Evolutionary conservation across 2,113 vertebrate species (phyloP), one percentile per base, ranked within the genome.

Genomic region (Passer domesticus): DNA sequence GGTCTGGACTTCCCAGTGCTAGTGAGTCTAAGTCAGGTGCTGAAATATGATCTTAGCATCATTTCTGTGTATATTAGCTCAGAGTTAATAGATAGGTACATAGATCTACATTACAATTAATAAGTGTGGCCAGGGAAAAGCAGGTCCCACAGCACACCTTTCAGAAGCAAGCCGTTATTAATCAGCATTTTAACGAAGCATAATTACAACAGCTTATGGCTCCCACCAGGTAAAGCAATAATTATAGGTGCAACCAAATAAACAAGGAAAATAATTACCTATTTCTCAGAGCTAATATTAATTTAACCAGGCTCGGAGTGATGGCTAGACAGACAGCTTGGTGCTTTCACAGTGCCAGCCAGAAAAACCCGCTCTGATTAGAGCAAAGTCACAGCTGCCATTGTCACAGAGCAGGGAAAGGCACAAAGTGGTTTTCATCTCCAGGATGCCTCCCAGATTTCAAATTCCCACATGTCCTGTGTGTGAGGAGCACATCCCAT

Each of bases 141-240:
- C 56, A 91, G 93, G 87, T 98, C 93, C 95, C 89, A 90, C 85
- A 83, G 92, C 81, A 94, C 31, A 89, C 92, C 89, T 96, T 97
- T 92, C 81, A 91, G 70, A 94, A 95, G 82, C 90, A 94, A 96
- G 83, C 90, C 53, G 13, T 95, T 98, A 98, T 97, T 97, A 98
- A 98, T 98, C 97, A 97, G 94, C 97, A 97, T 97, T 97, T 97
- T 97, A 98, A 98, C 96, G 82, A 97, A 97, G 90, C 86, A 90
- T 98, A 98, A 98, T 98, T 98, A 97, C 83, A 97, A 91, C 95
- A 94, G 96, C 92, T 97, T 97, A 97, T 97, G 96, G 94, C 91
- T 98, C 96, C 97, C 93, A 96, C 94, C 94, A 98, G 97, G 97
- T 97, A 97, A 97, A 96, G 93, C 93, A 94, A 92, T 97, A 96